Conservation (phyloP, 2,888 invertebrate genomes). For the Ceramica pisi region DNA sequence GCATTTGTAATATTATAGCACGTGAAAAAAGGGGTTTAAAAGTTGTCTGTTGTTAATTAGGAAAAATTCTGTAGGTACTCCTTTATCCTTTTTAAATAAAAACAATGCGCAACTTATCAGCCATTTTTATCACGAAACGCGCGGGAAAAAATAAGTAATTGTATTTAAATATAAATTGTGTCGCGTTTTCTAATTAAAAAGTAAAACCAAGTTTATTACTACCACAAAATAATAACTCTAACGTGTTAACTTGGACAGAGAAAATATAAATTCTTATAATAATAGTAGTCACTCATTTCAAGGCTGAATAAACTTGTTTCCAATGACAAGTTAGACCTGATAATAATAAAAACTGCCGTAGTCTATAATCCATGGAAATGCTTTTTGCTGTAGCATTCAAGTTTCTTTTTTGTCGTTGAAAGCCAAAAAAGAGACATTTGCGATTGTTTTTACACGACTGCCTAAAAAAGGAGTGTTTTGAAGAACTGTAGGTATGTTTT, state of each 20-base stretch:
- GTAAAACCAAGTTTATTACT: constrained; percentile 11
- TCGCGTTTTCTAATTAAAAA: constrained; percentile 13
- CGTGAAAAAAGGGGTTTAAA: no score
- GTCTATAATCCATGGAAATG: constrained; percentile 43
- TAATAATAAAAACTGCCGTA: constrained; percentile 39
- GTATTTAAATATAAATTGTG: neutral
- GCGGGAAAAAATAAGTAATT: neutral
- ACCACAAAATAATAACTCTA: constrained; percentile 7
- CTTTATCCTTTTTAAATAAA: neutral
- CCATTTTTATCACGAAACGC: neutral
- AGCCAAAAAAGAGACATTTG: neutral
- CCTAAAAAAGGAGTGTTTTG: constrained; percentile 31
- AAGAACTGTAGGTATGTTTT: neutral
- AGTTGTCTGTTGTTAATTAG: neutral
- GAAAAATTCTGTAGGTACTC: neutral
- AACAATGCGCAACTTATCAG: constrained; percentile 22
- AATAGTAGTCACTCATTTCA: constrained; percentile 33
- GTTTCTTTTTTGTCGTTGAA: constrained; percentile 26
- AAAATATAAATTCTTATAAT: constrained; percentile 38
- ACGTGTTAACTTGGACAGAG: constrained; percentile 10
- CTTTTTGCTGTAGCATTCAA: constrained; percentile 26
- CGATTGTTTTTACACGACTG: no score
- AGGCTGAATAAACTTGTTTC: constrained; percentile 55
- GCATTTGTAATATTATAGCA: no score
- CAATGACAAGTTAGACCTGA: constrained; percentile 31